A percentile compares a stretch with the other conserved stretches of the same genome.
Evolutionary conservation across 1,140 invertebrate genomes (phyloP).

Genomic region (Nymphalis io): DNA sequence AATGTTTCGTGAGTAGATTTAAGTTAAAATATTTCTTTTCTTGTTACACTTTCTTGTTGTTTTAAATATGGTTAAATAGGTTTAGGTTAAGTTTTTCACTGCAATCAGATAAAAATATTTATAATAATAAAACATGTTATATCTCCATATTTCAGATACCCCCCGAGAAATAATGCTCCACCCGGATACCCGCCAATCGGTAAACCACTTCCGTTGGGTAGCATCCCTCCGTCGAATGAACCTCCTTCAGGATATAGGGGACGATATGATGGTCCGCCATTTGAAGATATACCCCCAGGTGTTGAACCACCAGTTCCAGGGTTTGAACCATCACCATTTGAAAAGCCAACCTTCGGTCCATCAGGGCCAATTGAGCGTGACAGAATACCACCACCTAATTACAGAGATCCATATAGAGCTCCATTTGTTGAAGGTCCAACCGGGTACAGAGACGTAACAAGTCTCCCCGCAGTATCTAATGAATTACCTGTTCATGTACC

Average conservation of each 20-base stretch:
- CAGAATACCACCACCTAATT: constrained; percentile 62
- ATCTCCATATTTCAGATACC: constrained; percentile 66
- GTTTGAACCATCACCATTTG: constrained; percentile 77
- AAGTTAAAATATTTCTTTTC: no score
- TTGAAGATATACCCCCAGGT: constrained; percentile 76
- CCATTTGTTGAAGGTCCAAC: constrained; percentile 59
- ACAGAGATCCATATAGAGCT: constrained; percentile 66
- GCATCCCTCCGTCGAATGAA: constrained; percentile 42
- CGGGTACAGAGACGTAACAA: constrained; percentile 58
- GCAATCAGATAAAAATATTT: background rate
- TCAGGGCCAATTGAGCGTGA: constrained; percentile 65
- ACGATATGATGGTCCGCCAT: constrained; percentile 67
- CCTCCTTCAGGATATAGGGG: constrained; percentile 64
- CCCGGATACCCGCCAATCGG: constrained; percentile 57
- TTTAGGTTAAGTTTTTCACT: background rate
- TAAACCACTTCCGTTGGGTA: constrained; percentile 58
- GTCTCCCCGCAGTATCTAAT: constrained; percentile 50
- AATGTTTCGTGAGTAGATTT: no score
- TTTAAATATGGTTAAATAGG: background rate
- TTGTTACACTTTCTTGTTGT: no score
- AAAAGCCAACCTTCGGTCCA: constrained; percentile 68
- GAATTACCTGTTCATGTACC: constrained; percentile 68
- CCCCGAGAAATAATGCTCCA: constrained; percentile 62
- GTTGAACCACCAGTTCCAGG: constrained; percentile 80
- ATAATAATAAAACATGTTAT: constrained; percentile 18